A percentile compares a stretch with the other conserved stretches of the same genome.
Evolutionary conservation across 2,113 vertebrate genomes (phyloP).

Genomic region (Nerophis ophidion): DNA sequence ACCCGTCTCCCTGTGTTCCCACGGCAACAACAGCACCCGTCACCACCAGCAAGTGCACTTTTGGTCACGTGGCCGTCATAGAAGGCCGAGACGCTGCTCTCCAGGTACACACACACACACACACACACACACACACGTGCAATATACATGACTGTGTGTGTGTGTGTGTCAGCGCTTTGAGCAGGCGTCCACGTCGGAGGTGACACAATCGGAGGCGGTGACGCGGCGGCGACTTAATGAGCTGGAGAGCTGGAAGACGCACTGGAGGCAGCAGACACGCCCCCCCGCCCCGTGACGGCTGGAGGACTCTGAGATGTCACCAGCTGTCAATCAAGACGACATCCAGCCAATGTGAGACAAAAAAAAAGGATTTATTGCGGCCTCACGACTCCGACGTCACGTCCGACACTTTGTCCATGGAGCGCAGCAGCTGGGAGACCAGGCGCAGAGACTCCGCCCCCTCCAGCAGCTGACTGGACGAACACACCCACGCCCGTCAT

Average conservation of each 20-base stretch:
- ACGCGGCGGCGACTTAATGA: conserved; percentile 31
- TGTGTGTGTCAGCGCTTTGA: conserved; percentile 39
- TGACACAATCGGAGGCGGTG: neutral
- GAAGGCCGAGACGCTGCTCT: conserved; percentile 38
- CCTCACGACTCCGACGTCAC: conserved; percentile 2
- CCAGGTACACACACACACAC: conserved; percentile 31
- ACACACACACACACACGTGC: neutral
- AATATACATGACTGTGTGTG: neutral
- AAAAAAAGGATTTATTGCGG: no score
- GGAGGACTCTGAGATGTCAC: conserved; percentile 12
- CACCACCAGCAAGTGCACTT: conserved; percentile 26
- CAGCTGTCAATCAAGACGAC: neutral
- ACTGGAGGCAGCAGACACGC: conserved; percentile 43
- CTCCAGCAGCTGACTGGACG: conserved; percentile 57
- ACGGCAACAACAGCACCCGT: conserved; percentile 17
- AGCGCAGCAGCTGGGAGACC: conserved; percentile 64
- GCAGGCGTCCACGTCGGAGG: conserved; percentile 22
- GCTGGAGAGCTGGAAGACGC: conserved; percentile 36
- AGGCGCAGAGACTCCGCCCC: conserved; percentile 61
- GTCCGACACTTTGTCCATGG: conserved; percentile 65
- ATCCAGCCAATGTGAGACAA: no score
- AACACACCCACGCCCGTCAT: neutral
- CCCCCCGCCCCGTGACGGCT: neutral
- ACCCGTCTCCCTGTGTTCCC: neutral
- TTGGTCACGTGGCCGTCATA: conserved; percentile 27